These are phyloP conservation scores for Pectinophora gossypiella DNA, from an alignment of 1,140 invertebrate species.

Conservation along the genomic window DNA sequence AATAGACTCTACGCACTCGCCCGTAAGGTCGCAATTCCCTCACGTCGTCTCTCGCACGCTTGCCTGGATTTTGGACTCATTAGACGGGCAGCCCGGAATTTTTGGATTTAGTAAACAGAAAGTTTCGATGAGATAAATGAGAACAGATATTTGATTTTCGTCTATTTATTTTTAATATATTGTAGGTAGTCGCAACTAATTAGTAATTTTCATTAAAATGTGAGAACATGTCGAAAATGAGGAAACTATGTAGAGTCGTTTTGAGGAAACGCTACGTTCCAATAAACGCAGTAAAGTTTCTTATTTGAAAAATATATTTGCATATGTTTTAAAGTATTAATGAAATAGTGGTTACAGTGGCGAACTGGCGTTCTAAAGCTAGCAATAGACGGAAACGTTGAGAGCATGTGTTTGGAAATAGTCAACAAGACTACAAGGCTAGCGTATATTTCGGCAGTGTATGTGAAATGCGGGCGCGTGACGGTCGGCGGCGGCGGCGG, in stretches of 20 bases:
- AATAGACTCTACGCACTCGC: constrained; percentile 32
- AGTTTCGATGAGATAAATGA: neutral
- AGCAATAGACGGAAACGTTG: constrained; percentile 23
- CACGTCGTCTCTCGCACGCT: constrained; percentile 16
- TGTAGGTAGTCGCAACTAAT: too few relatives aligned
- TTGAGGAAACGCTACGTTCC: neutral
- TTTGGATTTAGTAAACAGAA: constrained; percentile 55
- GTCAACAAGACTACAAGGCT: constrained; percentile 44
- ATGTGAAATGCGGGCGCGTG: constrained; percentile 40
- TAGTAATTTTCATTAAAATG: too few relatives aligned
- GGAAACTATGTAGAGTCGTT: neutral
- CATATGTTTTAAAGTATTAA: neutral
- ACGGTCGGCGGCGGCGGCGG: constrained; percentile 18
- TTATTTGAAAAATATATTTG: neutral
- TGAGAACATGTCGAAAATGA: too few relatives aligned
- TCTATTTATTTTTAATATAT: too few relatives aligned
- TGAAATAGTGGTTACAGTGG: neutral
- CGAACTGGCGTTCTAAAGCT: neutral
- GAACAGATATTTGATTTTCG: constrained; percentile 6
- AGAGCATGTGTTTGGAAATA: constrained; percentile 35
- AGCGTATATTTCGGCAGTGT: constrained; percentile 45
- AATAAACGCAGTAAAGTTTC: neutral
- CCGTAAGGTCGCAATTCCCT: constrained; percentile 32
- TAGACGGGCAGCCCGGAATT: constrained; percentile 57
- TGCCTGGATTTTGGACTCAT: constrained; percentile 61